Evolutionary conservation across 1,140 invertebrate species (phyloP).

Genomic region (Eulimnadia texana): DNA sequence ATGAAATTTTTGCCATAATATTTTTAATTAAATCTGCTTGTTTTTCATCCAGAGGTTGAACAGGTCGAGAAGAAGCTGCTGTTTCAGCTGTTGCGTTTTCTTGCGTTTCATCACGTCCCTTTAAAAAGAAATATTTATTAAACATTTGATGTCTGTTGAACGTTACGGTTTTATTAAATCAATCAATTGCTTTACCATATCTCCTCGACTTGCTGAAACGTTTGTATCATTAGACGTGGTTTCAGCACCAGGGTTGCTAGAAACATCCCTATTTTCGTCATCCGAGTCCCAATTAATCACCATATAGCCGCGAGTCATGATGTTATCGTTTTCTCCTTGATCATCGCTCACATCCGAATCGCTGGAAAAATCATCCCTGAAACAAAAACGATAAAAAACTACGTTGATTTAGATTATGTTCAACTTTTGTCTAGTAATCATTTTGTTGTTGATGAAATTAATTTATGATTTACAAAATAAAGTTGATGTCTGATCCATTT

Average conservation of each 20-base stretch:
- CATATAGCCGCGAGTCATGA: background rate
- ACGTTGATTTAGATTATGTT: background rate
- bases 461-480: too few relatives aligned
- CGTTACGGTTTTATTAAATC: too few relatives aligned
- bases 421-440: background rate
- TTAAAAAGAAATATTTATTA: background rate
- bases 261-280: too few relatives aligned
- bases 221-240: too few relatives aligned
- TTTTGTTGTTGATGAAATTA: background rate
- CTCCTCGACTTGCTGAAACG: too few relatives aligned
- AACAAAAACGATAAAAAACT: background rate
- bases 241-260: too few relatives aligned
- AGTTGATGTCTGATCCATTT: too few relatives aligned
- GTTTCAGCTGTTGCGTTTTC: background rate
- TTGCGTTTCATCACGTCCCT: background rate
- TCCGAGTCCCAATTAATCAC: background rate
- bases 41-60: background rate
- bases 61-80: background rate
- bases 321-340: background rate
- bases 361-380: background rate
- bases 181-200: too few relatives aligned
- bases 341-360: background rate
- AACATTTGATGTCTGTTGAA: too few relatives aligned
- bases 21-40: background rate
- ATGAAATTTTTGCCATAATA: constrained; percentile 4